Conservation (phyloP, 2,888 invertebrate species). For the Epinotia ramella region DNA sequence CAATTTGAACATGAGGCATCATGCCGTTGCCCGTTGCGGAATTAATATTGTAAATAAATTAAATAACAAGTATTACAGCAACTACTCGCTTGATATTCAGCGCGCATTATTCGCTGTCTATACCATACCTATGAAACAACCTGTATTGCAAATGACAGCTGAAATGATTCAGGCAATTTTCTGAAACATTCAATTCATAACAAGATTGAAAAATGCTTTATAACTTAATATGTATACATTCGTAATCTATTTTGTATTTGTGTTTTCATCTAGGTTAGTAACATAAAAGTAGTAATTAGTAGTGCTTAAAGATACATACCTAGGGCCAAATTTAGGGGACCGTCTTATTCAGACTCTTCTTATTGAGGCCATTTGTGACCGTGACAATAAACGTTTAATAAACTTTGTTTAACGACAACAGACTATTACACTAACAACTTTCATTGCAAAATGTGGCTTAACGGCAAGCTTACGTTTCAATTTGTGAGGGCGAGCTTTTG, state of each 20-base stretch:
- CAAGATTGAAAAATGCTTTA: background rate
- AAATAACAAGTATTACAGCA: too few species aligned
- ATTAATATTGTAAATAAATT: too few species aligned
- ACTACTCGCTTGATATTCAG: conserved; percentile 9
- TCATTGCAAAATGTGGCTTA: conserved; percentile 6
- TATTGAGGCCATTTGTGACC: too few species aligned
- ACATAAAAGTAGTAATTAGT: too few species aligned
- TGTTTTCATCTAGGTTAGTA: too few species aligned
- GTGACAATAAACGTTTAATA: background rate
- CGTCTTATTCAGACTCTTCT: too few species aligned
- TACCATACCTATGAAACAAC: conserved; percentile 5
- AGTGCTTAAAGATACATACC: too few species aligned
- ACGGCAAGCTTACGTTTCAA: conserved; percentile 22
- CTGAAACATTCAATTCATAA: background rate
- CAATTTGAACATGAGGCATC: too few species aligned
- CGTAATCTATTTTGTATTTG: too few species aligned
- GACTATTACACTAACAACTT: background rate
- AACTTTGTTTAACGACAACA: background rate
- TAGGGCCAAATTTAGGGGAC: too few species aligned
- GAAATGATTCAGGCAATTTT: conserved; percentile 1
- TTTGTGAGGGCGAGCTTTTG: conserved; percentile 23
- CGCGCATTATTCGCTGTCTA: conserved; percentile 9
- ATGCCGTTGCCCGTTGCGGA: too few species aligned
- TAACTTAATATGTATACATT: background rate
- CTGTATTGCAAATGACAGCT: conserved; percentile 26